Percentiles rank a stretch among this genome's conserved stretches.
Evolutionary conservation across 2,797 vertebrate genomes (phyloP).

Genomic region (Sebastes matsubarae): DNA sequence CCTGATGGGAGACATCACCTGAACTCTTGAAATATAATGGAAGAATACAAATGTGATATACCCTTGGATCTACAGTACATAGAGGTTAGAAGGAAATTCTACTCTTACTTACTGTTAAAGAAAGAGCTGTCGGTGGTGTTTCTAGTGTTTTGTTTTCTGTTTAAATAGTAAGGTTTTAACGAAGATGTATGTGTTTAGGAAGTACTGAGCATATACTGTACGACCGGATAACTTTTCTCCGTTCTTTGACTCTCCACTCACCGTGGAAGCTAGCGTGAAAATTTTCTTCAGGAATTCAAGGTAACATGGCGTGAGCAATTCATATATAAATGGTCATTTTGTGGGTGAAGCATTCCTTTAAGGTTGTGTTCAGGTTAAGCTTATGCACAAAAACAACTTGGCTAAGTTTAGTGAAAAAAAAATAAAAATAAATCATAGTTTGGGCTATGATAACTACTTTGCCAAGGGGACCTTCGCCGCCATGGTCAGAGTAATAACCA

Average conservation of each 20-base stretch:
- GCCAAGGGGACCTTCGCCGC: no score
- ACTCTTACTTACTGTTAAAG: not conserved
- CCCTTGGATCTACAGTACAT: not conserved
- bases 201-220: not conserved
- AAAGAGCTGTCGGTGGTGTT: not conserved
- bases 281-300: not conserved
- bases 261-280: not conserved
- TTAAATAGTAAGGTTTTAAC: not conserved
- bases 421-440: not conserved
- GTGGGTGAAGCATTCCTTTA: not conserved
- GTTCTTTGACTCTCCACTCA: not conserved
- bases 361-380: no score
- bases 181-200: not conserved
- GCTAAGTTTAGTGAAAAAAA: not conserved
- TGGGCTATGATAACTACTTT: not conserved
- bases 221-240: no score
- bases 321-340: not conserved
- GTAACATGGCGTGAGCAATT: not conserved
- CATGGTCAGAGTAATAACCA: no score
- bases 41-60: constrained; percentile 30
- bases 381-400: no score
- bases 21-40: constrained; percentile 19
- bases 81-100: not conserved
- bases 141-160: not conserved
- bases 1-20: constrained; percentile 41